Base-by-base conservation (phyloP, 2,888 invertebrate genomes). In the Panzeria rudis region DNA sequence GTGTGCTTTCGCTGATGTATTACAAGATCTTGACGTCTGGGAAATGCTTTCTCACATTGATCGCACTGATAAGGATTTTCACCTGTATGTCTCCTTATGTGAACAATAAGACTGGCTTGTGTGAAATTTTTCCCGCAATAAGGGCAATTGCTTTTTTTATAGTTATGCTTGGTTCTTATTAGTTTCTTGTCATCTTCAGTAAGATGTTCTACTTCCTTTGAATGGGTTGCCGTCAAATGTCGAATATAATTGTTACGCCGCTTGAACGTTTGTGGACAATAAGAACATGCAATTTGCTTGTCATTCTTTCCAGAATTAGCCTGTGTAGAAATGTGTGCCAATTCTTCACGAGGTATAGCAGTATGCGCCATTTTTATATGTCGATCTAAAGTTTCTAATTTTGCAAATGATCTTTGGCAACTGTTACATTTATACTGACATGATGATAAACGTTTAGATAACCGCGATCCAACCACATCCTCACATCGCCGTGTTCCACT, bases 11-110 rank as follows among this genome's bases (percentile, higher is more conserved):
- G 91, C 85, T 94, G 91, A 87, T 95, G 95, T 82, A 94, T 93
- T 87, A 93, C 93, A 7, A 95, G 92, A 88, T 94, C 95, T 5
- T 94, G 94, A 0, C 94, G 94, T 32, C 95, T 93, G 0, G 94
- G 94, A 85, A 94, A 95, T 13, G 94, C 94, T 93, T 94, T 94
- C 1, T 92, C 94, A 86, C 95, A 95, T 79, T 94, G 93, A 87
- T 94, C 94, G 86, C 95, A 95, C 88, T 94, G 94, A 88, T 94
- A 95, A 0, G 95, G 94, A 84, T 94, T 94, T 87, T 94, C 94
- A 1, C 95, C 95, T 0, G 95, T 95, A 87, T 95, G 95, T 0
- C 95, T 93, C 0, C 95, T 93, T 93, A 95, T 95, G 87, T 95
- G 95, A 11, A 95, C 94, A 38, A 94, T 94, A 23, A 94, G 90